A percentile compares a stretch with the other conserved stretches of the same genome.
phyloP scores from a whole-genome alignment of 2,888 invertebrate genomes.

The Caenorhabditis zanzibari region DNA sequence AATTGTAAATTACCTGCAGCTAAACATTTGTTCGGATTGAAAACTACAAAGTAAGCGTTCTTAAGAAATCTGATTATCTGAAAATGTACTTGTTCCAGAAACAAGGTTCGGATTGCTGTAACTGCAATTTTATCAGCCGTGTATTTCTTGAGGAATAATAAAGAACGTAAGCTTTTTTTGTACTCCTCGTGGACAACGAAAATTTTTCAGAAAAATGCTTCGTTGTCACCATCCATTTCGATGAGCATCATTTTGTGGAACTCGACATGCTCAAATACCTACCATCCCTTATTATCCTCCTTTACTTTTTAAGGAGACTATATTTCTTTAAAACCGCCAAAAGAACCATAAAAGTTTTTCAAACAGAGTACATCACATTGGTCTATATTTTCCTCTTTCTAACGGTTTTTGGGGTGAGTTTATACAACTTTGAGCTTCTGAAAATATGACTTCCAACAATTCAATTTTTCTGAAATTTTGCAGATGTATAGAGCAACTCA shows the following conservation, averaged over 20 bases:
- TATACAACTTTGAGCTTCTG: no score
- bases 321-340: not conserved
- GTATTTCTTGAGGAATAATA: not conserved
- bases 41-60: constrained; percentile 13
- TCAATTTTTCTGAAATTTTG: no score
- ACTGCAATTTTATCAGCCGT: not conserved
- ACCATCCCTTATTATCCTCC: not conserved
- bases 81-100: no score
- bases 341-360: not conserved
- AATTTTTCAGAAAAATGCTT: not conserved
- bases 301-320: not conserved
- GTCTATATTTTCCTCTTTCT: constrained; percentile 12
- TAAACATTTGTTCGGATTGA: constrained; percentile 1
- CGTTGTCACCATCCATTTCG: not conserved
- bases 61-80: no score
- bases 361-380: not conserved
- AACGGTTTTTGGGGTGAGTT: constrained; percentile 32
- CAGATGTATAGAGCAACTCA: no score
- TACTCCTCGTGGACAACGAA: no score
- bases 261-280: constrained; percentile 25
- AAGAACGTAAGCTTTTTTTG: not conserved
- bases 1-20: not conserved
- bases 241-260: not conserved
- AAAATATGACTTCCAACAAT: no score
- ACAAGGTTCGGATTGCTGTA: not conserved